Evolutionary conservation across 1,140 invertebrate genomes (phyloP).

Genomic region (Polypedilum vanderplanki): DNA sequence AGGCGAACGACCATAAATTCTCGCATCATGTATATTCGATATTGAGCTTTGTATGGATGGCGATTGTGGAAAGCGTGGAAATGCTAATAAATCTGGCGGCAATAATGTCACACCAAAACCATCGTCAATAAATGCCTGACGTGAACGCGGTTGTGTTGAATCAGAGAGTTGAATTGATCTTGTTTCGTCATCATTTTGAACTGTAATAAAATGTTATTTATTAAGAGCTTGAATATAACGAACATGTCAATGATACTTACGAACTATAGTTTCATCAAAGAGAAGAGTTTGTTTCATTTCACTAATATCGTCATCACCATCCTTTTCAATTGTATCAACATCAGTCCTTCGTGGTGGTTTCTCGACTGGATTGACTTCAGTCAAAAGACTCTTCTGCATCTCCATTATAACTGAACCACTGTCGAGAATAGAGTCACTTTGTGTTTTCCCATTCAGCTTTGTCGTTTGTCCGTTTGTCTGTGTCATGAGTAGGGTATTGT

Average conservation of each 20-base stretch:
- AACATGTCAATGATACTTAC: slow-evolving; percentile 48
- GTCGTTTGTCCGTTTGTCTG: slow-evolving; percentile 46
- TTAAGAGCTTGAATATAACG: too few species aligned
- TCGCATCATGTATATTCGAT: slow-evolving; percentile 62
- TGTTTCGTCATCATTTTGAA: slow-evolving; percentile 56
- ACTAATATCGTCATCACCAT: slow-evolving; percentile 69
- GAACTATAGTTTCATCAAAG: slow-evolving; percentile 64
- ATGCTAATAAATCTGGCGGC: slow-evolving; percentile 74
- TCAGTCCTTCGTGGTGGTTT: slow-evolving; percentile 68
- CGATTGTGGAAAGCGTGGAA: slow-evolving; percentile 58
- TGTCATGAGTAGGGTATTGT: slow-evolving; percentile 40
- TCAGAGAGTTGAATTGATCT: slow-evolving; percentile 51
- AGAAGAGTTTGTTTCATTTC: slow-evolving; percentile 69
- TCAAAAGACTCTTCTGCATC: slow-evolving; percentile 71
- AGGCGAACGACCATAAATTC: slow-evolving; percentile 41
- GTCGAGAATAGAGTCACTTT: slow-evolving; percentile 52
- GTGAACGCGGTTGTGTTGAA: slow-evolving; percentile 37
- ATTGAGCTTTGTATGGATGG: slow-evolving; percentile 65
- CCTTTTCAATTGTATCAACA: slow-evolving; percentile 57
- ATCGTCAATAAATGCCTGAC: slow-evolving; percentile 42
- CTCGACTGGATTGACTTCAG: slow-evolving; percentile 71
- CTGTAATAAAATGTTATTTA: too few species aligned
- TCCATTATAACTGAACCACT: slow-evolving; percentile 55
- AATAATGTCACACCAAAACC: slow-evolving; percentile 38
- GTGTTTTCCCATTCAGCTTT: slow-evolving; percentile 51